Base-by-base conservation (phyloP, 2,113 vertebrate genomes). In the Willisornis vidua region DNA sequence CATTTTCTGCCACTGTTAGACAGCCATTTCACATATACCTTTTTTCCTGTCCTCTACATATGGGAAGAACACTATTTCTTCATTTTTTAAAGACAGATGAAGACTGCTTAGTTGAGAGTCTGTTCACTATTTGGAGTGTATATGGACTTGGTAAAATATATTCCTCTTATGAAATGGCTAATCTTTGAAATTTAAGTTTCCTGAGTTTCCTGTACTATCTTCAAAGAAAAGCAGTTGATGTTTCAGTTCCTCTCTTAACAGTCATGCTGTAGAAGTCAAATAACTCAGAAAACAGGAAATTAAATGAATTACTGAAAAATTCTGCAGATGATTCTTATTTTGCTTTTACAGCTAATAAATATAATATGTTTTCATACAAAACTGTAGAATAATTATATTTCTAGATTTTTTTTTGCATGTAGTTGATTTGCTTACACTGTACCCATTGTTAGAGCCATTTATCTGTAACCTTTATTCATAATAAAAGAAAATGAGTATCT, bases 231-330 rank as follows among this genome's bases (percentile, higher is more conserved):
- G 57, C 23, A 90, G 67, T 61, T 39, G 46, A 85, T 96, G 35
- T 10, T 83, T 41, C 24, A 35, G 37, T 12, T 29, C 54, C 37
- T 11, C 43, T 46, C 41, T 54, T 95, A 95, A 85, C 41, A 95
- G 82, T 78, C 59, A 70, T 90, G 87, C 67, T 96, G 71, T 89
- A 72, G 85, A 94, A 97, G 79, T 96, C 94, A 96, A 92, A 89
- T 91, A 97, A 96, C 78, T 95, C n/a, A 95, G 87, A 97, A 96
- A 96, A 97, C 98, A 98, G 97, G 97, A 98, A 98, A 98, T 97
- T 96, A 98, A 98, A 97, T 79, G 89, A 97, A 90, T 96, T 96
- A 93, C 89, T 83, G 73, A 87, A 84, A 96, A 96, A 95, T 90
- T 78, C 94, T 87, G 24, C 96, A 97, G 95, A 91, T n/a, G 45